Evolutionary conservation across 2,113 vertebrate genomes (phyloP).

Genomic region (Chionomys nivalis): DNA sequence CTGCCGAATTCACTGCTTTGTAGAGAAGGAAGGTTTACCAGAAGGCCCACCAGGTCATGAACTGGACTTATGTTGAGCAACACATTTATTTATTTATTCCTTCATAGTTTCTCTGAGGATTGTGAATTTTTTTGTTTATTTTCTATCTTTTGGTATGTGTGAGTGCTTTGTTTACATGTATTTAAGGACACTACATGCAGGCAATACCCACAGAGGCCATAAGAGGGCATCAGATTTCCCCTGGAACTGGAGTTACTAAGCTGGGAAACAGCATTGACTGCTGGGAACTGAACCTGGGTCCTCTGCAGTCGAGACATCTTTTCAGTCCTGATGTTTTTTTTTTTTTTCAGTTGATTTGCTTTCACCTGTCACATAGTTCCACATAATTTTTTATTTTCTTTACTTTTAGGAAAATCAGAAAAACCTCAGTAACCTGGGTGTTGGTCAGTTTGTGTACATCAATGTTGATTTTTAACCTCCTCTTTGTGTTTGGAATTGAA

Average conservation of each 20-base stretch:
- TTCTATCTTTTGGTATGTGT: neutral
- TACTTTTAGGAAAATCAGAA: conserved; percentile 77
- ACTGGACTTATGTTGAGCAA: neutral
- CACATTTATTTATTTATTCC: neutral
- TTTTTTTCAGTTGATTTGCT: neutral
- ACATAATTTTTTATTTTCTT: conserved; percentile 12
- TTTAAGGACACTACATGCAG: neutral
- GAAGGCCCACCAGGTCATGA: neutral
- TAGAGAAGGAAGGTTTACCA: neutral
- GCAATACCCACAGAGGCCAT: neutral
- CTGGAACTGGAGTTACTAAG: neutral
- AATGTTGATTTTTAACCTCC: conserved; percentile 87
- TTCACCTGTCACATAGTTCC: neutral
- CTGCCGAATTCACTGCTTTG: neutral
- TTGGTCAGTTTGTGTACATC: conserved; percentile 84
- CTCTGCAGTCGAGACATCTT: neutral
- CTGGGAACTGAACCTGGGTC: neutral
- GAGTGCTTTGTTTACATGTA: neutral
- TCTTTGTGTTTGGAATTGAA: conserved; percentile 86
- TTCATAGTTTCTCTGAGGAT: neutral
- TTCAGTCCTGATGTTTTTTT: neutral
- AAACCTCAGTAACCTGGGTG: conserved; percentile 77
- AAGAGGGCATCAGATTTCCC: neutral
- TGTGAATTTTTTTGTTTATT: neutral
- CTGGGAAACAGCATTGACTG: neutral